Evolutionary conservation across 2,888 invertebrate genomes (phyloP).

Genomic region (Imbricaverruca yamaguchii): DNA sequence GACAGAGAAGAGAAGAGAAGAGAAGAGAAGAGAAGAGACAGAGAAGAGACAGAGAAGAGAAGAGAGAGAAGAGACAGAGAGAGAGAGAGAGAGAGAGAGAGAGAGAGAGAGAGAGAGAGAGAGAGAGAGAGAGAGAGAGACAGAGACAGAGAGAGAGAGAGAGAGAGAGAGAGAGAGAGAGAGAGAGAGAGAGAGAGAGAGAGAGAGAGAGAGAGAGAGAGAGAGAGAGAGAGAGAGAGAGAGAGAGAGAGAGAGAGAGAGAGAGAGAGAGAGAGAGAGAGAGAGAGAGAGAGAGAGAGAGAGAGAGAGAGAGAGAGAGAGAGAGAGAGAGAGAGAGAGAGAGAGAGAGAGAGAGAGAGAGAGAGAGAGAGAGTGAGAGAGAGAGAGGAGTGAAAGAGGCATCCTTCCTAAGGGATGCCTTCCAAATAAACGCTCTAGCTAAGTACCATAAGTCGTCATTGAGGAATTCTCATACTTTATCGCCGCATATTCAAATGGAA

Average conservation of each 20-base stretch:
- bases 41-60: too few relatives aligned
- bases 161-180: slow-evolving; percentile 14
- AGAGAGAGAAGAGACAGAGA: slow-evolving; percentile 11
- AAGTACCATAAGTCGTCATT: too few relatives aligned
- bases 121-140: slow-evolving; percentile 21
- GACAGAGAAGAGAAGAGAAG: too few relatives aligned
- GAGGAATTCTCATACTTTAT: too few relatives aligned
- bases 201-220: slow-evolving; percentile 20
- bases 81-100: slow-evolving; percentile 20
- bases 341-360: slow-evolving; percentile 22
- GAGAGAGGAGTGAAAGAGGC: neutral
- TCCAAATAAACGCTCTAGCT: too few relatives aligned
- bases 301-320: slow-evolving; percentile 15
- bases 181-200: slow-evolving; percentile 20
- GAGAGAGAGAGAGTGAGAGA: slow-evolving; percentile 16
- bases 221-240: slow-evolving; percentile 21
- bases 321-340: slow-evolving; percentile 22
- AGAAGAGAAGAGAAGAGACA: too few relatives aligned
- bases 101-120: slow-evolving; percentile 20
- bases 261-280: slow-evolving; percentile 19
- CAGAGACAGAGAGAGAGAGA: slow-evolving; percentile 16
- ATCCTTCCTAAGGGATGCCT: too few relatives aligned
- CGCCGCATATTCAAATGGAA: too few relatives aligned
- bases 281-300: too few relatives aligned
- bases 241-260: slow-evolving; percentile 22